Evolutionary conservation across 2,888 invertebrate species (phyloP).

Genomic region (Zaprionus obscuricornis): DNA sequence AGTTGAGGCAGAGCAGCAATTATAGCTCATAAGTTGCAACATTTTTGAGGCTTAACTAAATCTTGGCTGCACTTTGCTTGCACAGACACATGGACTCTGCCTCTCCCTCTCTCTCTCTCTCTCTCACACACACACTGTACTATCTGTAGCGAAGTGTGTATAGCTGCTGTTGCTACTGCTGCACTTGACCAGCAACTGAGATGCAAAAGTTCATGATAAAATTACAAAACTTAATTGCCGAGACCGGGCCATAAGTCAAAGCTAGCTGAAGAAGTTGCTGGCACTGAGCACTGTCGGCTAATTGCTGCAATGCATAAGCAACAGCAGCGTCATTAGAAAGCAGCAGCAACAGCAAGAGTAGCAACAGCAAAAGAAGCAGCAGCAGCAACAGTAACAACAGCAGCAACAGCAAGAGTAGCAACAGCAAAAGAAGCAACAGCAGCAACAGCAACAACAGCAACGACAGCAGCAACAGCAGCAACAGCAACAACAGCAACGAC

Average conservation of each 20-base stretch:
- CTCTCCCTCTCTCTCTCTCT: background rate
- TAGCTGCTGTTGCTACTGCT: constrained; percentile 15
- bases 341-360: constrained; percentile 9
- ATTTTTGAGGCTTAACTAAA: constrained; percentile 50
- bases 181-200: constrained; percentile 61
- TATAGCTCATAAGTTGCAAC: constrained; percentile 63
- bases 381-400: constrained; percentile 6
- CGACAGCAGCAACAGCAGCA: constrained; percentile 6
- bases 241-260: constrained; percentile 57
- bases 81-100: too few relatives aligned
- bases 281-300: constrained; percentile 33
- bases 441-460: constrained; percentile 10
- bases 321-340: constrained; percentile 40
- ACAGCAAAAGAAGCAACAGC: too few relatives aligned
- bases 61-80: constrained; percentile 21
- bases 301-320: constrained; percentile 52
- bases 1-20: constrained; percentile 55
- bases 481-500: constrained; percentile 6
- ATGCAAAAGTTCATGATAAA: constrained; percentile 76
- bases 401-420: constrained; percentile 2
- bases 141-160: background rate
- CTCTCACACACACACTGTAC: background rate
- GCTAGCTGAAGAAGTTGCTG: constrained; percentile 21
- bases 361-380: constrained; percentile 4
- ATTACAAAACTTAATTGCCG: constrained; percentile 71